phyloP scores from a whole-genome alignment of 2,797 vertebrate species.

The Myripristis murdjan region DNA sequence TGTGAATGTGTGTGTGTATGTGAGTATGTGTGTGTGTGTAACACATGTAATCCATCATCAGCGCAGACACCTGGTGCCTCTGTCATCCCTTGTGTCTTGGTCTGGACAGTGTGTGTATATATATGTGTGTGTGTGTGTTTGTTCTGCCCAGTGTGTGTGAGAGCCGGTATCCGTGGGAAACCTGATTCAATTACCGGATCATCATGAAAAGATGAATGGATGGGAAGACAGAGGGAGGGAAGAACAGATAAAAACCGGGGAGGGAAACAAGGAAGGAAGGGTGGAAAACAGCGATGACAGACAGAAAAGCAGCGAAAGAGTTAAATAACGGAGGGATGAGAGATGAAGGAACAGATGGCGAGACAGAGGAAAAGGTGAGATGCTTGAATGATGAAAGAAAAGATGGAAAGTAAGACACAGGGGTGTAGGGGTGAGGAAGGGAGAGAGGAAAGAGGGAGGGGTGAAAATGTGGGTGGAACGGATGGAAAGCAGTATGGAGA shows the following conservation, averaged over 20 bases:
- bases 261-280: neutral
- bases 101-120: constrained; percentile 5
- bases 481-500: neutral
- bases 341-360: neutral
- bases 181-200: constrained; percentile 74
- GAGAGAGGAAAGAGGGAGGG: neutral
- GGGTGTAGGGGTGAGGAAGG: neutral
- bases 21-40: constrained; percentile 9
- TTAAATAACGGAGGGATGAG: no score
- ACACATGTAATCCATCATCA: constrained; percentile 68
- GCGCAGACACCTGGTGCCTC: constrained; percentile 64
- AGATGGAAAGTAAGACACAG: neutral
- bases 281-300: neutral
- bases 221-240: constrained; percentile 17
- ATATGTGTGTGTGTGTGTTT: constrained; percentile 28
- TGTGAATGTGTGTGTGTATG: constrained; percentile 15
- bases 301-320: no score
- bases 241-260: neutral
- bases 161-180: constrained; percentile 63
- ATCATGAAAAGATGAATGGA: constrained; percentile 55
- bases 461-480: neutral
- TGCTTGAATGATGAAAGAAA: neutral
- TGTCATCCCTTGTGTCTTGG: constrained; percentile 25
- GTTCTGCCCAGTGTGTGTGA: constrained; percentile 49
- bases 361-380: neutral